Conservation (phyloP, 2,113 vertebrate genomes). For the Corydoras maculifer region DNA sequence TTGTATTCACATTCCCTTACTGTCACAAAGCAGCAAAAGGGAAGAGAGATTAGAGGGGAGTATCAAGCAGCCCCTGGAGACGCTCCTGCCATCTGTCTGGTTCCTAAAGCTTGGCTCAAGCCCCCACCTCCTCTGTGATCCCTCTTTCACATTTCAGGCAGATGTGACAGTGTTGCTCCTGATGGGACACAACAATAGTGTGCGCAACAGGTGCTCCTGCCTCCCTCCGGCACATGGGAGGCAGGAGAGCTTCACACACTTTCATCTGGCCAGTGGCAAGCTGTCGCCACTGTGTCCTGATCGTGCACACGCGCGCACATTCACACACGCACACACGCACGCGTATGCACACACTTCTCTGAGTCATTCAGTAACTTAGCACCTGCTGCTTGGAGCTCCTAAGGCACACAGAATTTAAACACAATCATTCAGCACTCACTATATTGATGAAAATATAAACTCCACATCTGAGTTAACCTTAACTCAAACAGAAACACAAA, state of each 20-base stretch:
- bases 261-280: constrained; percentile 46
- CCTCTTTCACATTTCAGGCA: constrained; percentile 53
- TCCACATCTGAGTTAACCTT: constrained; percentile 3
- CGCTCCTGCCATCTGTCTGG: constrained; percentile 46
- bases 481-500: constrained; percentile 15
- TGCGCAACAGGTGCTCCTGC: constrained; percentile 53
- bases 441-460: constrained; percentile 25
- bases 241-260: constrained; percentile 55
- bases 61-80: constrained; percentile 44
- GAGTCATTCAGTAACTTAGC: constrained; percentile 3
- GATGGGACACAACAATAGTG: constrained; percentile 52
- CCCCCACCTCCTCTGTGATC: constrained; percentile 25
- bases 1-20: constrained; percentile 43
- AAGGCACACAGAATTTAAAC: constrained; percentile 30
- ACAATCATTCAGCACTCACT: constrained; percentile 26
- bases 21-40: constrained; percentile 33
- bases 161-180: constrained; percentile 58
- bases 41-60: constrained; percentile 32
- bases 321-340: constrained; percentile 22
- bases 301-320: constrained; percentile 11
- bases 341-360: constrained; percentile 12
- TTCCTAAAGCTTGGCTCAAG: constrained; percentile 31
- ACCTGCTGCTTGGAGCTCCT: constrained; percentile 42
- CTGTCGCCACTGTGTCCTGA: constrained; percentile 33
- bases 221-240: constrained; percentile 50